phyloP scores from a whole-genome alignment of 1,140 invertebrate genomes.

The Neomicropteryx cornuta region DNA sequence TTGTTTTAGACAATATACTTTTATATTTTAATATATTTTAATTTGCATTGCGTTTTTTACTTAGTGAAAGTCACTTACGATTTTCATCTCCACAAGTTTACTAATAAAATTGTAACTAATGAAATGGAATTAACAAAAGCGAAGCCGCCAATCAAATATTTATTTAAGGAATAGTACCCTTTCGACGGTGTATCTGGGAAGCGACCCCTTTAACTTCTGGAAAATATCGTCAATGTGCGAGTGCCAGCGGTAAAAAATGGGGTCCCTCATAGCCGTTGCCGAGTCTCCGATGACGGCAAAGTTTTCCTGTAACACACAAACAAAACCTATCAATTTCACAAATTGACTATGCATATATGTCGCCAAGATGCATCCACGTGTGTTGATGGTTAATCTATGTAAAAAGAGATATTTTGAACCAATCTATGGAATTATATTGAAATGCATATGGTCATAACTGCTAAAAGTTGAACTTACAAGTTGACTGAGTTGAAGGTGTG shows the following conservation, averaged over 20 bases:
- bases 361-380: not conserved
- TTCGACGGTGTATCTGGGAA: conserved; percentile 45
- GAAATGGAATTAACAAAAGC: too few relatives aligned
- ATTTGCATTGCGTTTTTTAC: too few relatives aligned
- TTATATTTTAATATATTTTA: not conserved
- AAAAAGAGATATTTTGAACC: conserved; percentile 5
- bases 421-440: not conserved
- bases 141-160: too few relatives aligned
- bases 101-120: too few relatives aligned
- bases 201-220: conserved; percentile 58
- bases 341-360: not conserved
- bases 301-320: conserved; percentile 25
- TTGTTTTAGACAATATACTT: too few relatives aligned
- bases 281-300: conserved; percentile 57
- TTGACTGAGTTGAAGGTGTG: too few relatives aligned
- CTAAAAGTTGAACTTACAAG: not conserved
- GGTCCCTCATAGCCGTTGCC: conserved; percentile 69
- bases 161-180: conserved; percentile 9
- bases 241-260: conserved; percentile 78
- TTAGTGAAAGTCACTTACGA: too few relatives aligned
- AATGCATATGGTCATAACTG: not conserved
- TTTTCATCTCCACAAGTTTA: too few relatives aligned
- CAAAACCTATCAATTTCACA: too few relatives aligned
- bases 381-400: not conserved
- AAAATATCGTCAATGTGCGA: conserved; percentile 71